Base-by-base conservation (phyloP, 2,888 invertebrate genomes). In the Trachelus stipa region DNA sequence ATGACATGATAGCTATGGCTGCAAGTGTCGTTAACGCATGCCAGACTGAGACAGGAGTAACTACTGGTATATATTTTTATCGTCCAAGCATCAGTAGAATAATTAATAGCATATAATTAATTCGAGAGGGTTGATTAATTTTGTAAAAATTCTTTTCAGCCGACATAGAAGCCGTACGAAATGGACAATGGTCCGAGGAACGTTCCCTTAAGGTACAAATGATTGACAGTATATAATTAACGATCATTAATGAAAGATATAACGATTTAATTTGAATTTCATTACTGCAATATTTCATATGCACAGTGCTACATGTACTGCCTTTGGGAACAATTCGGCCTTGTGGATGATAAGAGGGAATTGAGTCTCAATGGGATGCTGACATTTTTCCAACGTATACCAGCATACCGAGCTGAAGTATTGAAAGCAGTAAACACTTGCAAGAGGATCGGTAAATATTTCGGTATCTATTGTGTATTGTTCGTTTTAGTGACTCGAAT, bases 301-400 rank as follows among this genome's bases (percentile, higher is more conserved):
- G 82, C 81, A 69, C 83, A 91, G 91, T 91, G 91, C 79, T 91
- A 91, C 85, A 90, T 91, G 90, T 91, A 91, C 82, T 91, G 91
- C 76, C 86, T 91, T 1, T 90, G 91, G 88, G 88, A 89, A 79
- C 89, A 91, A 86, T 90, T 90, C 77, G 91, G 91, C 31, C 84
- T 91, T 73, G 88, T 91, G 69, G 91, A 91, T 75, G 89, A 90
- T 56, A 90, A 90, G 69, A 86, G 89, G 68, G 89, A 89, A 71
- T 81, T 91, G 4, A 89, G 87, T 76, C 82, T 90, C 71, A 88
- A 87, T 71, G 90, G 89, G 35, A 90, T 90, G 90, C 82, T 90
- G 56, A 87, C 89, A 4, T 90, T 90, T 74, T 90, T 90, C 82
- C 90, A 90, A 79, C 85, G 90, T 87, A 90, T 90, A 83, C 90